Base-by-base conservation (phyloP, 2,797 vertebrate species). In the Liparis tanakae region DNA sequence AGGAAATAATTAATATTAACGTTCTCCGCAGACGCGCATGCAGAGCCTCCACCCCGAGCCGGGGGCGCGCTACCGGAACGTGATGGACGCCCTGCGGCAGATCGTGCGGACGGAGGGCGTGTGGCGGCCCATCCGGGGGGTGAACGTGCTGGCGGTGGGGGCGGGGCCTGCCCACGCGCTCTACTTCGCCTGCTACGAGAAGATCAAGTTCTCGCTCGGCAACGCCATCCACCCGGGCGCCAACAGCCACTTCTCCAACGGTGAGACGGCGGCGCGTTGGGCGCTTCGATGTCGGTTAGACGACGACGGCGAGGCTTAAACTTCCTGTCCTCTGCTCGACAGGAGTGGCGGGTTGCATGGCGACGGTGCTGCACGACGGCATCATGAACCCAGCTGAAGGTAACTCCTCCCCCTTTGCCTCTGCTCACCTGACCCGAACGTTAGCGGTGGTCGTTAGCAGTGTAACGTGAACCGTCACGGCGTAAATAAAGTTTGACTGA, bases 361-460 rank as follows among this genome's bases (percentile, higher is more conserved):
- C 97, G 74, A 99, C 97, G 0, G 92, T 99, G 91, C 95, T 99
- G 89, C 97, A 99, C 3, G 97, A 99, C 39, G 96, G 96, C 75
- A 94, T 95, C 83, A 99, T 99, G 97, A 99, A 99, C 94, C 97
- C 97, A 72, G 96, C 95, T 0, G 97, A 99, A 98, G 97, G 97
- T 99, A 96, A 86, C 17, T 8, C 6, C 2, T 20, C 10, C 33
- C 14, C 48, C 18, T 50, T 17, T n/a, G 8, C n/a, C 18, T 50
- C 9, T 18, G 8, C 17, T 17, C 33, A 59, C 48, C 50, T 67
- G 34, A 62, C 25, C 17, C 60, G 10, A 39, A 39, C 9, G 6
- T 39, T 10, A 39, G 37, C 1, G 9, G 37, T 10, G 37, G 25
- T 30, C 25, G 25, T 30, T 30, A 30, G 2, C 25, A 30, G 36